Percentiles rank a stretch among this genome's conserved stretches.
Conservation (phyloP, 2,113 vertebrate species). For the Mesitornis unicolor region DNA sequence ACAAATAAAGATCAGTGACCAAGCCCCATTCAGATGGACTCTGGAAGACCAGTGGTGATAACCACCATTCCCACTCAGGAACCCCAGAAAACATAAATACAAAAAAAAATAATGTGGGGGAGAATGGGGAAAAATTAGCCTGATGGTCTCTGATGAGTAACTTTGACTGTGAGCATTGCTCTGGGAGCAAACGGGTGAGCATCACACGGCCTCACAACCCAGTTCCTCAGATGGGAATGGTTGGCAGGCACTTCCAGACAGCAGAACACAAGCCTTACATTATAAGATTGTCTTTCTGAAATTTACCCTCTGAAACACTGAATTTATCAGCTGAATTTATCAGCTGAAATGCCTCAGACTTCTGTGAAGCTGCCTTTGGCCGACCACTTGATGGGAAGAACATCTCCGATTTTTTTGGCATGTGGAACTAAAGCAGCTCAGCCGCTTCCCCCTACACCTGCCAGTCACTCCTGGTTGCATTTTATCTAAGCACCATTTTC, state of each 20-base stretch:
- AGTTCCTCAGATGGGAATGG: neutral
- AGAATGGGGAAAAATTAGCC: neutral
- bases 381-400: neutral
- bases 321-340: constrained; percentile 46
- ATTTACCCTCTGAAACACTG: neutral
- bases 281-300: neutral
- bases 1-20: neutral
- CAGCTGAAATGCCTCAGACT: constrained; percentile 22
- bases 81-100: neutral
- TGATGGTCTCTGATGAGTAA: neutral
- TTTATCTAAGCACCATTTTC: constrained; percentile 23
- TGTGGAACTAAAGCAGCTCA: neutral
- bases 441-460: neutral
- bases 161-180: neutral
- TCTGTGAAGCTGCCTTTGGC: constrained; percentile 30
- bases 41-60: neutral
- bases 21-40: neutral
- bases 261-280: neutral
- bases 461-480: neutral
- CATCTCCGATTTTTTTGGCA: neutral
- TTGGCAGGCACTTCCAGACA: neutral
- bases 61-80: neutral
- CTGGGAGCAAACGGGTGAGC: neutral
- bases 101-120: neutral
- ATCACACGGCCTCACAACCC: fast-evolving